Percentiles rank a stretch among this genome's conserved stretches.
phyloP scores from a whole-genome alignment of 2,888 invertebrate species.

The Junonia oenone region DNA sequence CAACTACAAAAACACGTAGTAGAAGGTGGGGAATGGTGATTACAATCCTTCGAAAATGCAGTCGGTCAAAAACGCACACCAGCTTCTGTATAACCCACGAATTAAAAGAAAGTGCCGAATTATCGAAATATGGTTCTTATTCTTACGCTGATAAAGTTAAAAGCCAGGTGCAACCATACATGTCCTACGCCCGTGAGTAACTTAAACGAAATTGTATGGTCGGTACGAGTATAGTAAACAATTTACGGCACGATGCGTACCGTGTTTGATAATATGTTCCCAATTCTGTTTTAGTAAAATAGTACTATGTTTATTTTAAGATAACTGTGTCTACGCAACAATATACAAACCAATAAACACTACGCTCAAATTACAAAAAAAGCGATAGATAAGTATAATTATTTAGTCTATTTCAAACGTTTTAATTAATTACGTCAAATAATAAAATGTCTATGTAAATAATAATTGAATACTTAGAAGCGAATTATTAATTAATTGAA shows the following conservation, averaged over 20 bases:
- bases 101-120: conserved; percentile 35
- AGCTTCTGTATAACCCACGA: conserved; percentile 54
- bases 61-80: conserved; percentile 61
- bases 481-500: neutral
- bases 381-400: neutral
- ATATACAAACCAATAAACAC: neutral
- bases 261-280: conserved; percentile 56
- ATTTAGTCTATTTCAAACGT: neutral
- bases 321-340: neutral
- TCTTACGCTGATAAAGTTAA: conserved; percentile 38
- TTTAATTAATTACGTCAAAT: neutral
- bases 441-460: too few species aligned
- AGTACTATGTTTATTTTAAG: conserved; percentile 6
- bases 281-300: conserved; percentile 31
- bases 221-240: conserved; percentile 60
- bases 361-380: neutral
- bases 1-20: conserved; percentile 63
- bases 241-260: conserved; percentile 60
- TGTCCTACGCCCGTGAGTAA: conserved; percentile 53
- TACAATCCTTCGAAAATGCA: conserved; percentile 71
- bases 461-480: too few species aligned
- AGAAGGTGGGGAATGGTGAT: conserved; percentile 56
- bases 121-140: conserved; percentile 44
- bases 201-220: conserved; percentile 61
- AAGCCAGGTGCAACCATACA: conserved; percentile 33